Evolutionary conservation across 2,113 vertebrate species (phyloP).

Genomic region (Hymenochirus boettgeri): DNA sequence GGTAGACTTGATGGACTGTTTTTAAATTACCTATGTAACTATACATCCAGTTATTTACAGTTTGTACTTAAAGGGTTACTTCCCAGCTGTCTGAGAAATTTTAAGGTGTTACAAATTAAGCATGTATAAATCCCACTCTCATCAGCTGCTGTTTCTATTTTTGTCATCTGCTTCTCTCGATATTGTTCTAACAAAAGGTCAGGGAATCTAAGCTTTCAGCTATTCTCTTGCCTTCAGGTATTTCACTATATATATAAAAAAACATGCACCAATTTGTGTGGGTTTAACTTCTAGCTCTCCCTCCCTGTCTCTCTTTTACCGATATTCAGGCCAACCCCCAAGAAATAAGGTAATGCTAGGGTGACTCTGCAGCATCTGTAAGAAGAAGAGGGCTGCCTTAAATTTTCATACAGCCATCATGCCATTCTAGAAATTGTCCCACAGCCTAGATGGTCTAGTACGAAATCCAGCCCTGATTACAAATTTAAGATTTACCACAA

Average conservation of each 20-base stretch:
- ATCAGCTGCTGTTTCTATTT: conserved; percentile 28
- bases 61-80: neutral
- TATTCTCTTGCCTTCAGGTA: neutral
- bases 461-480: no score
- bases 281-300: no score
- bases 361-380: no score
- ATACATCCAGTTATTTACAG: neutral
- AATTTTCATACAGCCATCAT: no score
- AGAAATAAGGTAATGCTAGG: no score
- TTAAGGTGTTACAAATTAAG: neutral
- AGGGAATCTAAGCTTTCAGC: conserved; percentile 9
- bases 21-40: neutral
- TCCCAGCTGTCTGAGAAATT: neutral
- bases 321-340: no score
- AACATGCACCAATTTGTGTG: no score
- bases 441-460: no score
- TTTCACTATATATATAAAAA: fast-evolving
- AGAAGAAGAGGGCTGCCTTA: no score
- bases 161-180: conserved; percentile 2
- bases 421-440: no score
- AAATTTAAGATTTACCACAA: no score
- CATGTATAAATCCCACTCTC: neutral
- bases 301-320: no score
- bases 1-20: neutral
- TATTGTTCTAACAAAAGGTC: conserved; percentile 30